Base-by-base conservation (phyloP, 2,888 invertebrate genomes). In the Agrochola circellaris region DNA sequence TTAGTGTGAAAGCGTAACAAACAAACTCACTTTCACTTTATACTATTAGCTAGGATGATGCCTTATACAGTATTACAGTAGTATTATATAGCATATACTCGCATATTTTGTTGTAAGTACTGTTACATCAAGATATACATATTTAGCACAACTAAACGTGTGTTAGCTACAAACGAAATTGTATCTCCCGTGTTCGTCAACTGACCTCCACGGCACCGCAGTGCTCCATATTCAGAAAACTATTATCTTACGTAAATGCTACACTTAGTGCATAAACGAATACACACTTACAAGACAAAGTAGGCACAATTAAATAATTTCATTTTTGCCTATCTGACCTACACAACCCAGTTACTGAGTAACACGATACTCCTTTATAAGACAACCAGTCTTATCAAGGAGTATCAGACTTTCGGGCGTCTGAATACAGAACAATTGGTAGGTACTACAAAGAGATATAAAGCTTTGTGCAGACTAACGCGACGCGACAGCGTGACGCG, bases 131-230 rank as follows among this genome's bases (percentile, higher is more conserved):
- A 38, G 2, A 65, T 42, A 42, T n/a, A 56, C 38, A 42, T n/a
- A 73, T 56, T 17, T 23, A 30, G 45, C 20, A 64, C 30, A 42
- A 65, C 34, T 54, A 84, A 84, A 70, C 54, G 20, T 70, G 56
- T 61, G 48, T 77, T 42, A 62, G 58, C 73, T 42, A 72, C 70
- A 72, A 73, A 82, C 79, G 90, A 85, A 87, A 88, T 79, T 61
- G 73, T 75, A 89, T 86, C 84, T 75, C 30, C 8, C 62, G 73
- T 79, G 81, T 82, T 83, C 88, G 77, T 78, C 69, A 72, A 61
- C 15, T 82, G 88, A 88, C 90, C 90, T 84, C 79, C 83, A 77
- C 84, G 82, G 79, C 72, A 89, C 90, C 90, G 77, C 90, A 90
- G 66, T 82, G 86, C 79, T 84, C 85, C 69, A 88, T 84, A 84